A percentile compares a stretch with the other conserved stretches of the same genome.
Evolutionary conservation across 2,888 invertebrate genomes (phyloP).

Genomic region (Trichopria drosophilae): DNA sequence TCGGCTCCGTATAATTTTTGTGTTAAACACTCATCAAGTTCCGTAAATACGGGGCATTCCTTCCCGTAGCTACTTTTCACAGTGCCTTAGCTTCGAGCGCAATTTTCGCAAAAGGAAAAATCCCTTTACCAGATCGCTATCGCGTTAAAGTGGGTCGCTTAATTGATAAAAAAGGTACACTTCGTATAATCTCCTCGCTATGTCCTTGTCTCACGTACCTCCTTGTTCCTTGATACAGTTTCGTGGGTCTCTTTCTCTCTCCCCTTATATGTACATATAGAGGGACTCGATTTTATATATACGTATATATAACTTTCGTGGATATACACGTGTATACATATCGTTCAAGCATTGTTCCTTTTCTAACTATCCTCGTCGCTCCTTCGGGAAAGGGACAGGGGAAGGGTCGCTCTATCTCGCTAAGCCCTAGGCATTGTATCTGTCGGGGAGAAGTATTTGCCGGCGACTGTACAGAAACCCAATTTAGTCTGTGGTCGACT

Average conservation of each 20-base stretch:
- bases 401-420: not conserved
- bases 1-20: constrained; percentile 11
- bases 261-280: not conserved
- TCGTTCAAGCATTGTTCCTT: too few species aligned
- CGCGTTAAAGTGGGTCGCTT: constrained; percentile 25
- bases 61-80: too few species aligned
- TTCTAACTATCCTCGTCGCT: not conserved
- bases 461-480: constrained; percentile 54
- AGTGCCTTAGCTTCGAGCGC: too few species aligned
- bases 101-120: too few species aligned
- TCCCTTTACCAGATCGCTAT: too few species aligned
- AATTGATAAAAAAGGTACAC: constrained; percentile 41
- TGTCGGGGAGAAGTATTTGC: constrained; percentile 49
- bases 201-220: constrained; percentile 3
- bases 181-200: constrained; percentile 41
- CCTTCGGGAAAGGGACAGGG: not conserved
- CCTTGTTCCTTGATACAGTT: constrained; percentile 3
- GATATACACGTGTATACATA: not conserved
- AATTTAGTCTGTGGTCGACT: constrained; percentile 57
- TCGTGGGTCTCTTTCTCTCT: constrained; percentile 23
- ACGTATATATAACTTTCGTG: not conserved
- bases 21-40: constrained; percentile 15
- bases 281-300: not conserved
- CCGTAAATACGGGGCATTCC: too few species aligned
- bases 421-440: constrained; percentile 39